A percentile compares a stretch with the other conserved stretches of the same genome.
phyloP scores from a whole-genome alignment of 2,797 vertebrate genomes.

The Lithobates pipiens region DNA sequence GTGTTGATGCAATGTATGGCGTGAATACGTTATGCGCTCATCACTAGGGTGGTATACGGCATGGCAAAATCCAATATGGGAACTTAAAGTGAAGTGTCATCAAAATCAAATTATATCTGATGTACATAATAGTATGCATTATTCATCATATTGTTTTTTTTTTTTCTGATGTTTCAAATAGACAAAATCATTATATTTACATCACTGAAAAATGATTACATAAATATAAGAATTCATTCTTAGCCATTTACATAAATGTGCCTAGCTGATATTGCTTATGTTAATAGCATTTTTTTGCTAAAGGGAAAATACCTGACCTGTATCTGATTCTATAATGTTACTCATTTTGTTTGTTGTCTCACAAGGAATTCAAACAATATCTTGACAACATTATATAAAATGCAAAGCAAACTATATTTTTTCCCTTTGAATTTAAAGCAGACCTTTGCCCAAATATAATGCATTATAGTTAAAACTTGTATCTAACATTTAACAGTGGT shows the following conservation, averaged over 20 bases:
- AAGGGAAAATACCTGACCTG: conserved; percentile 12
- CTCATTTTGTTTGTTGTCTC: too few species aligned
- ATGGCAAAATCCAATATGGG: conserved; percentile 13
- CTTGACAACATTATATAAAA: too few species aligned
- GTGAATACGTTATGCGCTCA: conserved; percentile 7
- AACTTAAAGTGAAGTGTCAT: conserved; percentile 20
- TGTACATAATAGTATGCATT: conserved; percentile 24
- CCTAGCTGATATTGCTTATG: background rate
- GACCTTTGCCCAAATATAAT: too few species aligned
- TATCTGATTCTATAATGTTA: background rate
- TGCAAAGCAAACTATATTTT: too few species aligned
- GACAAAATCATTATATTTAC: background rate
- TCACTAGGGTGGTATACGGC: background rate
- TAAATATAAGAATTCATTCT: conserved; percentile 10
- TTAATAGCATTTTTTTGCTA: conserved; percentile 8
- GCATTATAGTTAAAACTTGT: too few species aligned
- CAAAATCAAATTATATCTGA: conserved; percentile 17
- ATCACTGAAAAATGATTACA: background rate
- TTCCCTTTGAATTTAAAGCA: too few species aligned
- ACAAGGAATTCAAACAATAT: too few species aligned
- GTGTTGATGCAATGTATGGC: background rate
- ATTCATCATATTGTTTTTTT: conserved; percentile 8
- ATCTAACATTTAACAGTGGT: too few species aligned
- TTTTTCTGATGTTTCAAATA: background rate
- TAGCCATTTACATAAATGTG: conserved; percentile 1